Percentiles rank a stretch among this genome's conserved stretches.
Conservation (phyloP, 2,113 vertebrate species). For the Chamaetylas fuelleborni region DNA sequence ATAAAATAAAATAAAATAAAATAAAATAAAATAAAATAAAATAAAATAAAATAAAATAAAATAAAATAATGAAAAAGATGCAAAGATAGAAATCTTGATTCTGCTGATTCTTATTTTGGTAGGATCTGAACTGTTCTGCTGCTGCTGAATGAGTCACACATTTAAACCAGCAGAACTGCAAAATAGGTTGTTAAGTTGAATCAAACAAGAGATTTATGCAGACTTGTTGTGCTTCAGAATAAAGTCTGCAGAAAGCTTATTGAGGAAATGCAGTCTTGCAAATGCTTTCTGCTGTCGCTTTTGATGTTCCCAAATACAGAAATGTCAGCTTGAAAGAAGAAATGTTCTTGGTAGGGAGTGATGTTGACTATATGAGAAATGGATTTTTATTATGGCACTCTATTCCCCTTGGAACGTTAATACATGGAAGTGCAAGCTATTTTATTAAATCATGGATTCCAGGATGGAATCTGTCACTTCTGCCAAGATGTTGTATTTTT, state of each 20-base stretch:
- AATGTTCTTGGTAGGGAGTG: background rate
- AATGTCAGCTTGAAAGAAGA: conserved; percentile 22
- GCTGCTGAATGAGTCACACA: background rate
- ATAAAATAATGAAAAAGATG: background rate
- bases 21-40: background rate
- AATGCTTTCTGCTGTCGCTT: conserved; percentile 5
- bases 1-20: too few relatives aligned
- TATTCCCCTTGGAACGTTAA: background rate
- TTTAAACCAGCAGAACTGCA: background rate
- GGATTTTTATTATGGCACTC: background rate
- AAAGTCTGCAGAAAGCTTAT: background rate
- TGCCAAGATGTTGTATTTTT: background rate
- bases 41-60: background rate
- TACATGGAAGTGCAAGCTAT: background rate
- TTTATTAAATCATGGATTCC: conserved; percentile 28
- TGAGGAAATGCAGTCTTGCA: background rate
- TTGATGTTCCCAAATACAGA: background rate
- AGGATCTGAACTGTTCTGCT: background rate
- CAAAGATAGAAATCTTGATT: background rate
- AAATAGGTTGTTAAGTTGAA: background rate
- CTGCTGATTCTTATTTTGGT: background rate
- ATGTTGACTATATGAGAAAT: conserved; percentile 4
- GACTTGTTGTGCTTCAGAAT: background rate
- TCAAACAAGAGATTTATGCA: background rate
- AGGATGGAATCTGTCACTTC: background rate